Evolutionary conservation across 2,113 vertebrate species (phyloP).

Genomic region (Ovibos moschatus): DNA sequence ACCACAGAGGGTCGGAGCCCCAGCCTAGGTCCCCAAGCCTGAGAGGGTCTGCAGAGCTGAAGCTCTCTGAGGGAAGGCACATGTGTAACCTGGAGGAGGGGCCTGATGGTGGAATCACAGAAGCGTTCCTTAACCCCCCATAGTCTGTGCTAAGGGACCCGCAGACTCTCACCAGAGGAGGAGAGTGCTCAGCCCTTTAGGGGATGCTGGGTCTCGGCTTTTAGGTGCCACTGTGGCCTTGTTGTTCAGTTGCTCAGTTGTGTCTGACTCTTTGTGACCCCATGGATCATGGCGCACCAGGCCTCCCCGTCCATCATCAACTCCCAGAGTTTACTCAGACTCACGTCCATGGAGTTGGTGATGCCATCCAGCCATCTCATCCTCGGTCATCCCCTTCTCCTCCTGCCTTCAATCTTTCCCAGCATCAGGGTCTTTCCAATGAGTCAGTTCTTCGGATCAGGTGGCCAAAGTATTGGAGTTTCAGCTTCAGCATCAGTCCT

Average conservation of each 20-base stretch:
- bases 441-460: accelerated
- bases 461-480: neutral
- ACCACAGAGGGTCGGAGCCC: no score
- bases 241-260: neutral
- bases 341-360: neutral
- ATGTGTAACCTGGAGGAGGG: neutral
- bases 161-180: neutral
- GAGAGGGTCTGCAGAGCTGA: neutral
- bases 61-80: neutral
- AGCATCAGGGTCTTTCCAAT: neutral
- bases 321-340: accelerated
- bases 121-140: no score
- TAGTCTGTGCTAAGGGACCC: neutral
- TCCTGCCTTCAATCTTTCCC: neutral
- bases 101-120: neutral
- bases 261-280: neutral
- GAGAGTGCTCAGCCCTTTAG: neutral
- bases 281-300: accelerated
- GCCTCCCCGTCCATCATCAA: neutral
- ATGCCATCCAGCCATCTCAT: neutral
- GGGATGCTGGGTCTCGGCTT: neutral
- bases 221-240: neutral
- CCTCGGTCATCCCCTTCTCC: neutral
- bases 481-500: neutral
- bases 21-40: no score